Base-by-base conservation (phyloP, 1,140 invertebrate genomes). In the Geopemphigus sp. region DNA sequence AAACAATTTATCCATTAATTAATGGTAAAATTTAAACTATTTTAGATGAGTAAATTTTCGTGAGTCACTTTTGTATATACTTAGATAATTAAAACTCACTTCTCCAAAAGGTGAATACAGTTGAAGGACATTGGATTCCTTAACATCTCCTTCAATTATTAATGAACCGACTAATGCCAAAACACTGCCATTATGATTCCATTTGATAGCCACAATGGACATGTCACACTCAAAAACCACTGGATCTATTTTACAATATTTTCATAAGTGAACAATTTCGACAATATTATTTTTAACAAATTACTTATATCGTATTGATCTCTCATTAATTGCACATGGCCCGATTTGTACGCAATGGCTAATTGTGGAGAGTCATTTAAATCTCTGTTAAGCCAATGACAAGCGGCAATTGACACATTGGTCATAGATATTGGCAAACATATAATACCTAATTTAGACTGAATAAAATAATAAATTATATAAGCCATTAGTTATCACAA, bases 171-270 rank as follows among this genome's bases (percentile, higher is more conserved):
- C 92, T 6, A 97, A 90, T 1, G 95, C 97, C 32, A 98, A 83
- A 1, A 98, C 87, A 64, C 90, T 92, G 0, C 97, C 97, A 84
- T 93, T 93, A 83, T 94, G 94, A 85, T 97, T 98, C 96, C 97
- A 99, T 81, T 90, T 89, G 80, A 94, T 92, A 84, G 92, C 92
- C 45, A 91, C 90, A 1, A 93, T 90, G n/a, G 87, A 89, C 89
- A 98, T 93, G 24, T 91, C 90, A 4, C 94, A 93, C 81, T 94
- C 90, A 14, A 94, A 85, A 64, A 91, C 85, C 15, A 93, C 86
- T 53, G 91, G 90, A 83, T 88, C 90, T 90, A 82, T 11, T 63
- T 80, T 45, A 81, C 29, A 80, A 50, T 19, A 61, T 81, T 83
- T 83, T 70, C 3, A 78, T 81, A 76, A 47, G 45, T 57, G 32